phyloP scores from a whole-genome alignment of 2,113 vertebrate species.

The Uropsilus gracilis region DNA sequence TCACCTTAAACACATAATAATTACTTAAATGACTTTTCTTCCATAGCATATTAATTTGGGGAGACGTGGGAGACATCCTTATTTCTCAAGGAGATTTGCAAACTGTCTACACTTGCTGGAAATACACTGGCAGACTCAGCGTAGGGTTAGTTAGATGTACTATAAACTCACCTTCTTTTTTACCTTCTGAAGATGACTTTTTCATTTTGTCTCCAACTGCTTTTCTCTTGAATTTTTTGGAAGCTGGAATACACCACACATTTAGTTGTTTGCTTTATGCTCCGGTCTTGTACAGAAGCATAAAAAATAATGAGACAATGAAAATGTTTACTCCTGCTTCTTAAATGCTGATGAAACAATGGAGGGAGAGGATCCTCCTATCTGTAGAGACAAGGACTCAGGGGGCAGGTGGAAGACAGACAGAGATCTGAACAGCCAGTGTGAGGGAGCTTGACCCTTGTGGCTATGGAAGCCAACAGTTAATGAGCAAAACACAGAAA shows the following conservation, averaged over 20 bases:
- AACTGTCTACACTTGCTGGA: background rate
- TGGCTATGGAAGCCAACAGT: background rate
- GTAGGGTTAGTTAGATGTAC: background rate
- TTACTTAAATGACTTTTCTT: background rate
- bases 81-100: slow-evolving; percentile 22
- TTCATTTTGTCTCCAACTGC: background rate
- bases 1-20: background rate
- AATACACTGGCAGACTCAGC: background rate
- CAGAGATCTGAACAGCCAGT: background rate
- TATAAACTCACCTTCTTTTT: background rate
- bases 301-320: background rate
- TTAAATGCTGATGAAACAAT: background rate
- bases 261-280: slow-evolving; percentile 41
- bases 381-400: background rate
- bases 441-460: background rate
- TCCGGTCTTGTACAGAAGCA: slow-evolving; percentile 47
- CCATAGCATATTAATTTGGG: slow-evolving; percentile 35
- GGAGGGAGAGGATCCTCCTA: background rate
- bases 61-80: background rate
- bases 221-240: background rate
- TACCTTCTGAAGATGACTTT: background rate
- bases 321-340: slow-evolving; percentile 47
- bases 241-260: background rate
- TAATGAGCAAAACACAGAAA: slow-evolving; percentile 44
- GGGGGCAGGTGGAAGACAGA: background rate